Conservation (phyloP, 2,888 invertebrate genomes). For the Sycophila texana region DNA sequence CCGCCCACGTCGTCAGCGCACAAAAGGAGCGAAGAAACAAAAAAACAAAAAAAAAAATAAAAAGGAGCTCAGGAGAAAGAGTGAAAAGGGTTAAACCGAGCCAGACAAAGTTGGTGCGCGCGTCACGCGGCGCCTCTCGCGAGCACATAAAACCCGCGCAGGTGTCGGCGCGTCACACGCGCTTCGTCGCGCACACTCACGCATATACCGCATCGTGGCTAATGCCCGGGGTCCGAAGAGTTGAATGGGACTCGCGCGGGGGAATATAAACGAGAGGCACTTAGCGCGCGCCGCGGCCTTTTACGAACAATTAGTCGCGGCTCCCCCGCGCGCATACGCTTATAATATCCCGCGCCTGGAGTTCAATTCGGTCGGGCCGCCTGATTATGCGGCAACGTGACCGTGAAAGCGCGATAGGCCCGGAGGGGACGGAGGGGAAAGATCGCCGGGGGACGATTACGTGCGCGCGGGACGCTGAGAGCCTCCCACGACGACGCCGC, state of each 20-base stretch:
- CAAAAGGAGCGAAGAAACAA: not conserved
- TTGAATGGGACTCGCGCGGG: constrained; percentile 34
- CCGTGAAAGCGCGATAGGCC: constrained; percentile 54
- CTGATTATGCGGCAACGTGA: constrained; percentile 54
- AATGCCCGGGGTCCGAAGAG: constrained; percentile 8
- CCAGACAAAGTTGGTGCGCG: constrained; percentile 5
- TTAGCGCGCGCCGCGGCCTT: constrained; percentile 56
- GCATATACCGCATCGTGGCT: constrained; percentile 29
- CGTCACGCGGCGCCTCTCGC: constrained; percentile 14
- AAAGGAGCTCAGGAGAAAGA: not conserved
- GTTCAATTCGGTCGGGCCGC: constrained; percentile 6
- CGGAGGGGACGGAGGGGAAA: not conserved
- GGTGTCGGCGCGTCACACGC: constrained; percentile 41
- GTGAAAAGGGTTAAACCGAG: constrained; percentile 21
- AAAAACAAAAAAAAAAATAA: constrained; percentile 6
- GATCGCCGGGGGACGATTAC: not conserved
- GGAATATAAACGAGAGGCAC: constrained; percentile 55
- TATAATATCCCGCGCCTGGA: not conserved
- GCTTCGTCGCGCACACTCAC: not conserved
- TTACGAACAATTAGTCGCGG: constrained; percentile 58
- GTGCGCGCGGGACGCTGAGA: too few relatives aligned
- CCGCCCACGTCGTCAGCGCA: too few relatives aligned
- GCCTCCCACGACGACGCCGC: not conserved
- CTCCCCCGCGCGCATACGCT: constrained; percentile 53
- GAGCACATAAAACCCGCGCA: constrained; percentile 24